Percentiles rank a stretch among this genome's conserved stretches.
These are phyloP conservation scores for Cinclus cinclus DNA, from an alignment of 2,113 vertebrate genomes.

Conservation along the genomic window DNA sequence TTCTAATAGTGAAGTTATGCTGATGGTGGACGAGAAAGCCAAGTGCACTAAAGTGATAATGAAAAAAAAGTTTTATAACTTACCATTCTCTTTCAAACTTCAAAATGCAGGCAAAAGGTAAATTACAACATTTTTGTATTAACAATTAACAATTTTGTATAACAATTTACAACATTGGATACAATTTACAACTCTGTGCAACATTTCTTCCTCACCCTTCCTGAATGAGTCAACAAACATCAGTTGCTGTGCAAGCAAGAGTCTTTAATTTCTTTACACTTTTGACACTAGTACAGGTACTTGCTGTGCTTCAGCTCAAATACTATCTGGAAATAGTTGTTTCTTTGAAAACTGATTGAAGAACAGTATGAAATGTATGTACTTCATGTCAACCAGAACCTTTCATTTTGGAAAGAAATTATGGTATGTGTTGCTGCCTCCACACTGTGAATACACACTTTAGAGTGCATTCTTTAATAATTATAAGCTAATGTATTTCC, in stretches of 20 bases:
- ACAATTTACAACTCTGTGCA: background rate
- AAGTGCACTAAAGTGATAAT: conserved; percentile 43
- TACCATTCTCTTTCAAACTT: conserved; percentile 49
- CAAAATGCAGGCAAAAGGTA: background rate
- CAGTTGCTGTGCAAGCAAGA: background rate
- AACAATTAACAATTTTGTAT: no score
- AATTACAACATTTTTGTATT: background rate
- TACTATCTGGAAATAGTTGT: background rate
- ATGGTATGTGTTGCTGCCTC: background rate
- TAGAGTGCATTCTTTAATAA: background rate
- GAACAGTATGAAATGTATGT: background rate
- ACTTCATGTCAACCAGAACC: background rate
- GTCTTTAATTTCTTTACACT: background rate
- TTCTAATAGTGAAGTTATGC: background rate
- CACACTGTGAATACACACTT: background rate
- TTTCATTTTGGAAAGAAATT: background rate
- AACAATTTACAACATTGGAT: no score
- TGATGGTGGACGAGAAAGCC: background rate
- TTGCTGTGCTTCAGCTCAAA: background rate
- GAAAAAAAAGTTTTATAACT: background rate
- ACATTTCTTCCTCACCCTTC: background rate
- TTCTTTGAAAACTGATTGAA: background rate
- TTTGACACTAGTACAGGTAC: background rate
- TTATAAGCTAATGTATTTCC: background rate
- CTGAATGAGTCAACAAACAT: background rate